Conservation (phyloP, 1,140 invertebrate genomes). For the Zaprionus inermis region DNA sequence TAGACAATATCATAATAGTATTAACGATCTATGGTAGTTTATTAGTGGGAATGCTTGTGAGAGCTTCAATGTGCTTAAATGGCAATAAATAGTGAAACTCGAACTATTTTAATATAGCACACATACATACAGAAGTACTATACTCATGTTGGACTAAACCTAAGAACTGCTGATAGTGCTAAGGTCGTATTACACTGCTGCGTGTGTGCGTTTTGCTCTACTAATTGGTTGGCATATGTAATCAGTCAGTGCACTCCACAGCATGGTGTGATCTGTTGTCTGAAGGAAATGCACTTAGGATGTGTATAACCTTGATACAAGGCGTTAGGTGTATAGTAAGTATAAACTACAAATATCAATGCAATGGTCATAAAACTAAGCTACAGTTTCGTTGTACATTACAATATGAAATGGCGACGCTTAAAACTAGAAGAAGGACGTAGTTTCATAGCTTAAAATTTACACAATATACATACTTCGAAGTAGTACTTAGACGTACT, state of each 20-base stretch:
- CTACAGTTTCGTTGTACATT: slow-evolving; percentile 71
- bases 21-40: background rate
- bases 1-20: background rate
- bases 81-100: slow-evolving; percentile 65
- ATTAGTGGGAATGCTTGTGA: slow-evolving; percentile 28
- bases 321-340: slow-evolving; percentile 53
- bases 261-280: slow-evolving; percentile 18
- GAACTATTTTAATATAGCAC: slow-evolving; percentile 78
- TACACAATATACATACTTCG: slow-evolving; percentile 50
- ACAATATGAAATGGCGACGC: slow-evolving; percentile 68
- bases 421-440: slow-evolving; percentile 46
- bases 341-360: slow-evolving; percentile 32
- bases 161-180: slow-evolving; percentile 14
- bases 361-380: slow-evolving; percentile 10
- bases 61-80: slow-evolving; percentile 70
- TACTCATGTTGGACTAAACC: background rate
- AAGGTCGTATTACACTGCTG: slow-evolving; percentile 15
- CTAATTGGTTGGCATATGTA: slow-evolving; percentile 29
- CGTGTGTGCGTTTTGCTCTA: background rate
- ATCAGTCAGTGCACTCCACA: slow-evolving; percentile 57
- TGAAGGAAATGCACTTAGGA: slow-evolving; percentile 63
- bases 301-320: slow-evolving; percentile 81
- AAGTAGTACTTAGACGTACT: slow-evolving; percentile 87
- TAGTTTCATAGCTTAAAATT: slow-evolving; percentile 15
- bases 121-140: slow-evolving; percentile 41